Percentiles rank a stretch among this genome's conserved stretches.
Conservation (phyloP, 2,113 vertebrate species). For the Trochalopteron elliotii region DNA sequence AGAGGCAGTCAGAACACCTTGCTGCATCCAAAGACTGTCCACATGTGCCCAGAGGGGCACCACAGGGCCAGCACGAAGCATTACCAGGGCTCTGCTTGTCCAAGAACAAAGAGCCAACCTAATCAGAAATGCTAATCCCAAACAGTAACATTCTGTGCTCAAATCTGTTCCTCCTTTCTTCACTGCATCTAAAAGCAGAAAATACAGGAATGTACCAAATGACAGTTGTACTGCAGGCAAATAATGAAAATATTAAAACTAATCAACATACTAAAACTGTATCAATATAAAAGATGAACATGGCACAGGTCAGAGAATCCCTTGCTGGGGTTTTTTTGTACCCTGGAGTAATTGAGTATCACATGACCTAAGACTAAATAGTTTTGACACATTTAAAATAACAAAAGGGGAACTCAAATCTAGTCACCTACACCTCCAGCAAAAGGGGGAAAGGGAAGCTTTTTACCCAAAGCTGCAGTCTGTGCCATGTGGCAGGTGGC, state of each 20-base stretch:
- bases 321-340: background rate
- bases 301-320: background rate
- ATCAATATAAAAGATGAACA: background rate
- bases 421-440: background rate
- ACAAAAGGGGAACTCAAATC: background rate
- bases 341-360: background rate
- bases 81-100: background rate
- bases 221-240: background rate
- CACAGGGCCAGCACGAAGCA: background rate
- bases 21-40: background rate
- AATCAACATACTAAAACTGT: background rate
- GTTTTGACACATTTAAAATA: background rate
- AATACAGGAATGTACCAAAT: background rate
- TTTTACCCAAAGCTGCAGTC: background rate
- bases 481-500: slow-evolving; percentile 69
- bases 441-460: background rate
- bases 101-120: slow-evolving; percentile 17
- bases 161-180: slow-evolving; percentile 12
- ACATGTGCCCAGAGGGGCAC: background rate
- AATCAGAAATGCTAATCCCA: slow-evolving; percentile 38
- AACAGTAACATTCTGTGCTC: slow-evolving; percentile 1
- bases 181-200: background rate
- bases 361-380: background rate
- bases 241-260: background rate
- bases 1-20: background rate